phyloP scores from a whole-genome alignment of 2,888 invertebrate genomes.

The Nebria brevicollis region DNA sequence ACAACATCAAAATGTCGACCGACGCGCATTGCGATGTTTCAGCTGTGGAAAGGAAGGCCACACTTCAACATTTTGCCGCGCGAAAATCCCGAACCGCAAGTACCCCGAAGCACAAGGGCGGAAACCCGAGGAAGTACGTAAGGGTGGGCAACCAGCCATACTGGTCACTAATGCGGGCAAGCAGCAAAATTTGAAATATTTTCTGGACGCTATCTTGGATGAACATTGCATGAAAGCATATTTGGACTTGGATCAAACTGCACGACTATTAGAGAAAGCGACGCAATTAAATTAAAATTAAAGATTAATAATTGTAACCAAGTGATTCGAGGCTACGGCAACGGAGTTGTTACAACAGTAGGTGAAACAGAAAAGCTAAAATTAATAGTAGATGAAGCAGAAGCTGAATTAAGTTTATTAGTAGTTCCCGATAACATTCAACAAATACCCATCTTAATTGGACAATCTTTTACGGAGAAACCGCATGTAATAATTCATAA shows the following conservation, averaged over 20 bases:
- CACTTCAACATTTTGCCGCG: no score
- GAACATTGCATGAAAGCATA: constrained; percentile 2
- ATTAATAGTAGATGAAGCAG: constrained; percentile 7
- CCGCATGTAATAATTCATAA: constrained; percentile 7
- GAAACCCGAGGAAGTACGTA: no score
- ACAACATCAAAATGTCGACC: no score
- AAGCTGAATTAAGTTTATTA: not conserved
- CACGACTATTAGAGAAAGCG: constrained; percentile 16
- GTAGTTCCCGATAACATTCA: constrained; percentile 15
- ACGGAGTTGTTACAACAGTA: constrained; percentile 21
- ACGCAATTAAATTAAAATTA: constrained; percentile 9
- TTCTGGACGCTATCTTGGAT: no score
- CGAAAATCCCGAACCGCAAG: no score
- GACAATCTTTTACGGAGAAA: constrained; percentile 26
- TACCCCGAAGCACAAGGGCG: no score
- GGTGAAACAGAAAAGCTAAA: constrained; percentile 11
- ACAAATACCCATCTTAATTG: constrained; percentile 13
- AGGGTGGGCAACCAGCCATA: no score
- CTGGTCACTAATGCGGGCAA: no score
- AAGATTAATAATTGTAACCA: not conserved
- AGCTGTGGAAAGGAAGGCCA: no score
- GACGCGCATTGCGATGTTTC: no score
- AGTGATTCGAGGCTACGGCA: constrained; percentile 19
- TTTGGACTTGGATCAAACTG: constrained; percentile 26
- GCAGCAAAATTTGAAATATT: no score